phyloP scores from a whole-genome alignment of 2,797 vertebrate genomes.

The Malurus splendens region DNA sequence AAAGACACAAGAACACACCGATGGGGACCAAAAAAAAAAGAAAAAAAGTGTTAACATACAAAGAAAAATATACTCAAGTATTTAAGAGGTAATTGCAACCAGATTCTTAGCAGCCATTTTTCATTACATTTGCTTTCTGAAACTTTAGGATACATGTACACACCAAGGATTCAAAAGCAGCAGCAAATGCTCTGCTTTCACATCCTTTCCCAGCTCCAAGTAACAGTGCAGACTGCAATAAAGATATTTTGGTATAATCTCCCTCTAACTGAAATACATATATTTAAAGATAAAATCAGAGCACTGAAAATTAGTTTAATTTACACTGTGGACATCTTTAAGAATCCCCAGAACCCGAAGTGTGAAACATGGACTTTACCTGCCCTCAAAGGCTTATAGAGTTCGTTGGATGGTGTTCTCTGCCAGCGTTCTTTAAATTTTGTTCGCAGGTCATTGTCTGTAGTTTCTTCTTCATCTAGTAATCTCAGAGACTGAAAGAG shows the following conservation, averaged over 20 bases:
- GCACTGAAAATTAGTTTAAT: background rate
- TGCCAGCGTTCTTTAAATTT: slow-evolving; percentile 98
- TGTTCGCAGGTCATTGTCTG: slow-evolving; percentile 88
- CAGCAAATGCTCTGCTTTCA: background rate
- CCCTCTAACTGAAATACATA: background rate
- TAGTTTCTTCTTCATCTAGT: slow-evolving; percentile 89
- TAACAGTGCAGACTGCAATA: background rate
- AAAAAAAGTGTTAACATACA: background rate
- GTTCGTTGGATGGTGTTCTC: slow-evolving; percentile 91
- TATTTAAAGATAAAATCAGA: background rate
- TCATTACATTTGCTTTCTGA: background rate
- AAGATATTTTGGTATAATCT: background rate
- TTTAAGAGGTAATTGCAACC: background rate
- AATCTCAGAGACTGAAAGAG: slow-evolving; percentile 84
- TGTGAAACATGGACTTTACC: slow-evolving; percentile 65
- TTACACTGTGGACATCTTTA: background rate
- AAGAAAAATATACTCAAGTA: background rate
- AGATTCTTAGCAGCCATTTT: background rate
- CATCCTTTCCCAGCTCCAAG: background rate
- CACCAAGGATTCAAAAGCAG: background rate
- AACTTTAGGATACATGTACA: fast-evolving
- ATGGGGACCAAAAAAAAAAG: background rate
- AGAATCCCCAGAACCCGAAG: background rate
- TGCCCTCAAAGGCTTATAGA: slow-evolving; percentile 90
- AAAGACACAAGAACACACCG: background rate